Conservation (phyloP, 1,140 invertebrate species). For the Microvelia longipes region DNA sequence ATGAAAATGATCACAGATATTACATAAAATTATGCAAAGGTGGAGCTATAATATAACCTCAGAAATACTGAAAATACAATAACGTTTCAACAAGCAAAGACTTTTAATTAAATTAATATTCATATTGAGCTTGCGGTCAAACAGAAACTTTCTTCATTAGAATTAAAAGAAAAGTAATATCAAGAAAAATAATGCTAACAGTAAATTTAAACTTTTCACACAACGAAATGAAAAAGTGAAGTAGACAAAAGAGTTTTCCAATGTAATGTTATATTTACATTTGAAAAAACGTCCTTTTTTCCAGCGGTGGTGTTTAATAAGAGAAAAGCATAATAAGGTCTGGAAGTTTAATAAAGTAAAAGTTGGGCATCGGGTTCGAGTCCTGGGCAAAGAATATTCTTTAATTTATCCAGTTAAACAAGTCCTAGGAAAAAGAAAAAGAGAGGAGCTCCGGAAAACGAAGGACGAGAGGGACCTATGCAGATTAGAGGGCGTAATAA, state of each 20-base stretch:
- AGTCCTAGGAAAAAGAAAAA: neutral
- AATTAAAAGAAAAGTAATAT: too few species aligned
- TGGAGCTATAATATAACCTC: too few species aligned
- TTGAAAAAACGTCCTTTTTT: neutral
- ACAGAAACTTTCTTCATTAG: neutral
- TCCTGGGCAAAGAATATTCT: slow-evolving; percentile 11
- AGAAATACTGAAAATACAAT: too few species aligned
- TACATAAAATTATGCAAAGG: too few species aligned
- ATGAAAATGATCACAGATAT: too few species aligned
- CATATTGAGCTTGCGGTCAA: neutral
- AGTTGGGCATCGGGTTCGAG: neutral
- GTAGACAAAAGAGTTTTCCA: neutral
- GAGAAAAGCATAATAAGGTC: neutral
- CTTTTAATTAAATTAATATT: neutral
- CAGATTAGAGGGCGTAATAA: slow-evolving; percentile 17
- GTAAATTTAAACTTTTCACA: neutral
- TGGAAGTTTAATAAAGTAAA: slow-evolving; percentile 1
- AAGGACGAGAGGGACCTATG: slow-evolving; percentile 15
- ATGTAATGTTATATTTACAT: neutral
- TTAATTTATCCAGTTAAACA: slow-evolving; percentile 11
- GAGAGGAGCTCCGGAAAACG: neutral
- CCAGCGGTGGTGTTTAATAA: neutral
- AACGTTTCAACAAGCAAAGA: too few species aligned
- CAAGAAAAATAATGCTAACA: neutral
- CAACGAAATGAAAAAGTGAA: neutral